Percentiles rank a stretch among this genome's conserved stretches.
Evolutionary conservation across 2,113 vertebrate genomes (phyloP).

Genomic region (Maccullochella peelii): DNA sequence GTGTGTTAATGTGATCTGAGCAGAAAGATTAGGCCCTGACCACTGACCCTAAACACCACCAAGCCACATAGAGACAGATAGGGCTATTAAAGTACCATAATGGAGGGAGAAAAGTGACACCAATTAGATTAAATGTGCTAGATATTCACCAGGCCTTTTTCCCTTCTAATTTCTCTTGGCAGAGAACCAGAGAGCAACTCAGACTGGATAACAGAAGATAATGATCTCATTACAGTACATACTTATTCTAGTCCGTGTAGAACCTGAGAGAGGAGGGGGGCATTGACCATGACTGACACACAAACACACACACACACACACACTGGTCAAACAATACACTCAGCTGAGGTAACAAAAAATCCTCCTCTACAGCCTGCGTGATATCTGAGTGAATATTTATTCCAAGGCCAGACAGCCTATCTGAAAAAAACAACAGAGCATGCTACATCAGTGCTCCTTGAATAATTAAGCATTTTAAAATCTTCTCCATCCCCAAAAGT

Average conservation of each 20-base stretch:
- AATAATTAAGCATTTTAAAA: constrained; percentile 79
- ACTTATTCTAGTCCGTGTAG: constrained; percentile 46
- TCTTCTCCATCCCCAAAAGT: constrained; percentile 60
- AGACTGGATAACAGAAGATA: constrained; percentile 77
- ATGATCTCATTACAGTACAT: constrained; percentile 81
- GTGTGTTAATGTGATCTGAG: constrained; percentile 69
- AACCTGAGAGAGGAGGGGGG: constrained; percentile 50
- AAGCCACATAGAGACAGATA: constrained; percentile 80
- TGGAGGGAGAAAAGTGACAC: constrained; percentile 79
- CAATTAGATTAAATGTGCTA: constrained; percentile 84
- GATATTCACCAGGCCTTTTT: constrained; percentile 74
- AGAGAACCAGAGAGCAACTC: constrained; percentile 72
- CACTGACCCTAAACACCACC: constrained; percentile 75
- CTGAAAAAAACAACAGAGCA: constrained; percentile 53
- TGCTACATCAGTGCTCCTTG: constrained; percentile 62
- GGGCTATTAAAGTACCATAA: constrained; percentile 79
- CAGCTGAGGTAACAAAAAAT: constrained; percentile 32
- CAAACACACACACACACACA: constrained; percentile 40
- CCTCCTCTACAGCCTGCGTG: constrained; percentile 14
- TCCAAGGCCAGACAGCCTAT: constrained; percentile 58
- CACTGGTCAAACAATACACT: constrained; percentile 45
- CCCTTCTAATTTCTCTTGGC: constrained; percentile 76
- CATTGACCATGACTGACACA: constrained; percentile 44
- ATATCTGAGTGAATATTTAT: constrained; percentile 70
- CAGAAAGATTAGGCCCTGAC: constrained; percentile 67